Evolutionary conservation across 2,888 invertebrate genomes (phyloP), one percentile per base, ranked within the genome.

Genomic region (Noctuana brunneofusca): DNA sequence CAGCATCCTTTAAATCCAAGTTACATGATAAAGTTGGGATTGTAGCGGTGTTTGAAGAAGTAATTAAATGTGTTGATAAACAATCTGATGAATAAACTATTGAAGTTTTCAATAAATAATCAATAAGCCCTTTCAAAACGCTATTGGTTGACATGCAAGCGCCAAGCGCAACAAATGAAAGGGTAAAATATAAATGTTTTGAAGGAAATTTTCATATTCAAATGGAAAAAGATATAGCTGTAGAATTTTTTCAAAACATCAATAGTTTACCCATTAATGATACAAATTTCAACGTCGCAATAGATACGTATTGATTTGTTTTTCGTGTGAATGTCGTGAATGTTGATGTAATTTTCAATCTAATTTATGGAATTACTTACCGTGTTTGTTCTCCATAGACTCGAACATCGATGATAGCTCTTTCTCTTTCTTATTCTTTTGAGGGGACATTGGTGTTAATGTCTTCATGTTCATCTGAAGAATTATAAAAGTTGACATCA

Each of bases 321-420:
- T n/a, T 49, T 50, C 22, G 50, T 50, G 56, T 63, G 56, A 63
- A 24, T n/a, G 12, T 12, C 14, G 27, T 30, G 9, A 35, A 52
- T n/a, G 20, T 53, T 60, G 6, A 22, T 60, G 16, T 48, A 22
- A 48, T 48, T 52, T 18, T 43, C 14, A 5, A 54, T 53, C 11
- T 27, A 50, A 18, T 0, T 24, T 22, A 6, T n/a, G 24, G 14
- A 35, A 14, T 38, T 49, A 88, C 94, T 92, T 93, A 97, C 97
- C 96, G 87, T 97, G 96, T 82, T 96, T 97, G 27, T 94, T 94
- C 76, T 97, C 96, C 93, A 97, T 95, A 59, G 95, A 94, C 67
- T 95, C 94, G 50, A 97, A 93, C 88, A 96, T 94, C 16, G 95
- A 93, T 24, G 95, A 93, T 59, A 96, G 78, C 75, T 96, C 96